Evolutionary conservation across 2,113 vertebrate genomes (phyloP), one percentile per base, ranked within the genome.

Genomic region (Ophiodon elongatus): DNA sequence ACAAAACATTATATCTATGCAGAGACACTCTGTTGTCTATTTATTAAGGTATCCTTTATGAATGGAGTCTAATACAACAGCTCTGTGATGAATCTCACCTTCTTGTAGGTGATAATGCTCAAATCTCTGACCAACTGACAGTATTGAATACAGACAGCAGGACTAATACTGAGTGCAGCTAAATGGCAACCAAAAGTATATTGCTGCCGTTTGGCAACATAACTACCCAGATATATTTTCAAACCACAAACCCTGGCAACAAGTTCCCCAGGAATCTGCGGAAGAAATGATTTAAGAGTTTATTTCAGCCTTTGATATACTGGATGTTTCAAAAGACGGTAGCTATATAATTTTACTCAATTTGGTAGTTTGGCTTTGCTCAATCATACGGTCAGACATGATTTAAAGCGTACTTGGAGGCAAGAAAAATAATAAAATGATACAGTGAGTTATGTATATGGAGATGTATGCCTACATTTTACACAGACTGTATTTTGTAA

Each of bases 281-380:
- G 78, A 80, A 75, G 73, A 87, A 83, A 83, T 82, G 82, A 85
- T 85, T 90, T 79, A 60, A 87, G 82, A 73, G 76, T 71, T 66
- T 76, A 66, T 80, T 84, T 80, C 77, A 73, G 52, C 15, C 25
- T 66, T 81, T 85, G 80, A 90, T 86, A 74, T 75, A 72, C 57
- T 73, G 73, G 66, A 87, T 68, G 72, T 82, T 88, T 83, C 79
- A 86, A 50, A 80, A 83, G 70, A 76, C 39, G 64, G 68, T 76
- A 80, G 80, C 76, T 73, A 73, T 86, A 80, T 89, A 92, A 92
- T 88, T 89, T 87, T 7, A 79, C 83, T 85, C 85, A 88, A 83
- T 86, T 82, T 84, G 81, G 71, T 65, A 37, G 71, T 83, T 89
- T 85, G 73, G 62, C 50, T 77, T 79, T 52, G 66, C 86, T 85